phyloP scores from a whole-genome alignment of 2,797 vertebrate genomes.

The Synaphobranchus kaupii region DNA sequence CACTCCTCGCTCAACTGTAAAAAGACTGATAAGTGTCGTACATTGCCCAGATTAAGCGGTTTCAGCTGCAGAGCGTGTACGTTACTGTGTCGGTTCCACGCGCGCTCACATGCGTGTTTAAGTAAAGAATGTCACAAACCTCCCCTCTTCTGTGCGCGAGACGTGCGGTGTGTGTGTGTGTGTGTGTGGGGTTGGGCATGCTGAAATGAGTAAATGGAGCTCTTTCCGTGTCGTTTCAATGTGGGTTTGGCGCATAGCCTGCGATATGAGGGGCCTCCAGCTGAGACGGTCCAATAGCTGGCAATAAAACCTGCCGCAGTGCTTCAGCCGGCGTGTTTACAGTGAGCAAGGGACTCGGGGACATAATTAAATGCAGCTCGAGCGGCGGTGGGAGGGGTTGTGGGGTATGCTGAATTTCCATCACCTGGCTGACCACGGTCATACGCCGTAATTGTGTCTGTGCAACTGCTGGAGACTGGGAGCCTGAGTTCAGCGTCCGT shows the following conservation, averaged over 20 bases:
- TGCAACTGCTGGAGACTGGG: constrained; percentile 40
- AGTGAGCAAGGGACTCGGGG: constrained; percentile 3
- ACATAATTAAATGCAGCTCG: constrained; percentile 1
- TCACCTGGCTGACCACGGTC: neutral
- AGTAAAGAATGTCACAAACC: neutral
- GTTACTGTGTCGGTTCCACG: neutral
- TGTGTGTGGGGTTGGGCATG: constrained; percentile 5
- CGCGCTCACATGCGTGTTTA: neutral
- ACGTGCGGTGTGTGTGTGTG: constrained; percentile 27
- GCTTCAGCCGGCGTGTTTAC: neutral
- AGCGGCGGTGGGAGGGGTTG: neutral
- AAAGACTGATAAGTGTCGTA: neutral
- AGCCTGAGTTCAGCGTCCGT: constrained; percentile 53
- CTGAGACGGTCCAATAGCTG: neutral
- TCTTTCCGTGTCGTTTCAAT: neutral
- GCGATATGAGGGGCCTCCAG: neutral
- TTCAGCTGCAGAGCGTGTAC: neutral
- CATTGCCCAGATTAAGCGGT: neutral
- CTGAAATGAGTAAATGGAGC: neutral
- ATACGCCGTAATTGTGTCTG: no score
- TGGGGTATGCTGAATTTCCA: neutral
- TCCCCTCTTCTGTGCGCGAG: constrained; percentile 7
- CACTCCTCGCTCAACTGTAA: neutral
- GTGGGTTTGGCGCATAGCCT: neutral
- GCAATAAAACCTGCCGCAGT: neutral